phyloP scores from a whole-genome alignment of 2,888 invertebrate genomes.

The Nyleta sp. region DNA sequence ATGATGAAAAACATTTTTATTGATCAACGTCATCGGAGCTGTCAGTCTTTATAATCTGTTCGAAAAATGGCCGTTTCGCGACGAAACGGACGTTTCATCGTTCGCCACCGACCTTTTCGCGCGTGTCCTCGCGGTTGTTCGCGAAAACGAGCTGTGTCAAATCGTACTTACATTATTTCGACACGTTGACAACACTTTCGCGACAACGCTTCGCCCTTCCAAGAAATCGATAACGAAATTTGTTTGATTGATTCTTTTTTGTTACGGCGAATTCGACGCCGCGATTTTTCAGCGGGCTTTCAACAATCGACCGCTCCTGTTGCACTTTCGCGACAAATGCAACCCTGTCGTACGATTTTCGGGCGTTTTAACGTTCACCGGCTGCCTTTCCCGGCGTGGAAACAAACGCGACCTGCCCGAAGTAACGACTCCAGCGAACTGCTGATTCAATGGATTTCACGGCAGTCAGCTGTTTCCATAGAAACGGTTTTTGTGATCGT shows the following conservation, averaged over 20 bases:
- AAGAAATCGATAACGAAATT: conserved; percentile 15
- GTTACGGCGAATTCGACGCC: too few species aligned
- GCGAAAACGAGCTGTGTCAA: neutral
- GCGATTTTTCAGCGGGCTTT: neutral
- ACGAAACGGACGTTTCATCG: conserved; percentile 5
- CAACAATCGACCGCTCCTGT: too few species aligned
- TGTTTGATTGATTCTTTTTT: neutral
- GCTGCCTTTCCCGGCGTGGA: conserved; percentile 5
- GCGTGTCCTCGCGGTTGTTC: neutral
- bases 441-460: conserved; percentile 30
- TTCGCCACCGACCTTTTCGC: neutral
- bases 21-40: conserved; percentile 33
- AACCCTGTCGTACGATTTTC: conserved; percentile 7
- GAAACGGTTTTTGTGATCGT: conserved; percentile 32
- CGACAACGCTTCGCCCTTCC: neutral
- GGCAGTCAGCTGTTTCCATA: conserved; percentile 41
- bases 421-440: conserved; percentile 35
- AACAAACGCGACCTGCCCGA: conserved; percentile 27
- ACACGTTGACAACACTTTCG: neutral
- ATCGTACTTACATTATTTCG: conserved; percentile 29
- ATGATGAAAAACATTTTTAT: conserved; percentile 40
- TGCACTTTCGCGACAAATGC: neutral
- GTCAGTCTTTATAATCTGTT: conserved; percentile 16
- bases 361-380: conserved; percentile 5
- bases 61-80: conserved; percentile 42